Evolutionary conservation across 2,888 invertebrate genomes (phyloP), one percentile per base, ranked within the genome.

Genomic region (Cheilosia impressa): DNA sequence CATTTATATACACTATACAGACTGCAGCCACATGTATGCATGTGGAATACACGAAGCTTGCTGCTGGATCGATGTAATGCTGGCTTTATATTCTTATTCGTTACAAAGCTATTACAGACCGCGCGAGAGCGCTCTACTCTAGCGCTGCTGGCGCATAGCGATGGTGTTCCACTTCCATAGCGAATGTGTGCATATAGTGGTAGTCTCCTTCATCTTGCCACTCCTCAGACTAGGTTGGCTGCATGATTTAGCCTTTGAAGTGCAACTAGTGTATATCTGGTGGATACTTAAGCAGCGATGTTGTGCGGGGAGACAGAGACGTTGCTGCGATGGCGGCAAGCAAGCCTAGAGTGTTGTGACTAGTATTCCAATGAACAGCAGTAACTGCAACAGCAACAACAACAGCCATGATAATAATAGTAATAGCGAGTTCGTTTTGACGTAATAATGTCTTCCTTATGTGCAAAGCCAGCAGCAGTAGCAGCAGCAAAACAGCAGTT

Each of bases 361-460:
- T 72, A 79, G 72, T 79, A 72, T 79, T 66, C 72, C 79, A 79
- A 72, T 79, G 58, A 77, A n/a, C 68, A 62, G 43, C 68, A 75
- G 15, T 58, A 66, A 66, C 58, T 53, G 52, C 13, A 27, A 47
- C 27, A 27, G 6, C 47, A 52, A 38, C 62, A 75, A 34, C 75
- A 66, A 60, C 58, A 58, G 27, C 66, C 72, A 71, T 65, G 58
- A 79, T 72, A 72, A 79, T 79, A 43, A 72, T 72, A 79, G 79
- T 79, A 79, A 79, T 79, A 79, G 79, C 72, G 65, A 79, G 58
- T 79, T 79, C 65, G 72, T 66, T 79, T 79, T 79, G 79, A 79
- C 79, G 79, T 79, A 79, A 79, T 79, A 79, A 79, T 79, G 79
- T 79, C 79, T 79, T 79, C 79, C 79, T 79, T 79, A 79, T 79